A percentile compares a stretch with the other conserved stretches of the same genome.
Conservation (phyloP, 2,797 vertebrate genomes). For the Glossophaga mutica region DNA sequence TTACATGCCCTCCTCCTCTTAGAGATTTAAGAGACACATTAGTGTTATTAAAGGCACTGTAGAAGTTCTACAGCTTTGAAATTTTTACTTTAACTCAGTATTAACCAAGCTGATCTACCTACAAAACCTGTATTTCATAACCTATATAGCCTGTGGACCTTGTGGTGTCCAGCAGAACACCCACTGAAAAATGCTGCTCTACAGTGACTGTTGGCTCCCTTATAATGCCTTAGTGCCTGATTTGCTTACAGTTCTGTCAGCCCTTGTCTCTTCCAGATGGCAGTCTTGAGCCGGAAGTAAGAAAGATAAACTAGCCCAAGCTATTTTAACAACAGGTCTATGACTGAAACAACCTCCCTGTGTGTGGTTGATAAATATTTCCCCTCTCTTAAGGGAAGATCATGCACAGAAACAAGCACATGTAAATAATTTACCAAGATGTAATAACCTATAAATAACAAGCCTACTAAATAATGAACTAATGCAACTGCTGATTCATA, state of each 20-base stretch:
- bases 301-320: constrained; percentile 8
- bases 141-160: neutral
- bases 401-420: constrained; percentile 78
- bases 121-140: neutral
- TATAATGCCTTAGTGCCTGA: neutral
- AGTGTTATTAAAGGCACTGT: neutral
- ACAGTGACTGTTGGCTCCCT: neutral
- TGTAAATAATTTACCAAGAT: constrained; percentile 88
- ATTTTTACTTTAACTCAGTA: neutral
- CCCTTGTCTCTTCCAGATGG: neutral
- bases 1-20: neutral
- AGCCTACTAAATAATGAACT: constrained; percentile 87
- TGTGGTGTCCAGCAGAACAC: neutral
- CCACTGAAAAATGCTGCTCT: neutral
- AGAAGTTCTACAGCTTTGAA: neutral
- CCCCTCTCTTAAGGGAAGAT: constrained; percentile 80
- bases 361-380: constrained; percentile 81
- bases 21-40: neutral
- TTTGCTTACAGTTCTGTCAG: constrained; percentile 31
- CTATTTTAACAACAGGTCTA: constrained; percentile 73
- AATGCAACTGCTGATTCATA: constrained; percentile 86
- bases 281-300: constrained; percentile 19
- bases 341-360: constrained; percentile 77
- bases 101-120: neutral
- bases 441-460: constrained; percentile 87